Base-by-base conservation (phyloP, 2,113 vertebrate species). In the Poicephalus meyeri region DNA sequence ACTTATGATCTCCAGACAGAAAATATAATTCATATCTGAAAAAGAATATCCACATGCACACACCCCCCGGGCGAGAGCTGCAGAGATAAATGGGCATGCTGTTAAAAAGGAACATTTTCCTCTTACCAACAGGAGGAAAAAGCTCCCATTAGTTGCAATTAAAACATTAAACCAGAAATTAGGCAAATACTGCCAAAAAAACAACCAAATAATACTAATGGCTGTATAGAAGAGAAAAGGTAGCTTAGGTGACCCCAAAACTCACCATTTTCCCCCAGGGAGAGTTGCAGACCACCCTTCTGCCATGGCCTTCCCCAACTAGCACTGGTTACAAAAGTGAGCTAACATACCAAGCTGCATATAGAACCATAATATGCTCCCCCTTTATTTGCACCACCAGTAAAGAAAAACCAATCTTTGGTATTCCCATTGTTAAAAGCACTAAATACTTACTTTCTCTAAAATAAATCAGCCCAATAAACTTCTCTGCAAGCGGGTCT, bases 1-100 rank as follows among this genome's bases (percentile, higher is more conserved):
- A 89, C 93, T 91, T 96, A 92, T 87, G 94, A 97, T 95, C 95
- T 96, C 86, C 46, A 91, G 88, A 92, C 91, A 79, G 70, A 94
- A 93, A 96, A 94, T 92, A 73, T 91, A 96, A 96, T 89, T 96
- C 91, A 25, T 46, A 96, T 93, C 94, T 93, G 86, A 74, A 69
- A 77, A 89, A 80, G 92, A 89, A 96, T 90, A 97, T 60, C 89
- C 80, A 82, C 80, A 95, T 61, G 73, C 56, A 81, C 70, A 71
- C 9, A 24, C 2, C 15, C 88, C 72, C 17, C 33, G 9, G 86
- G 96, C 91, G 37, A 91, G 84, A 91, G 80, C 86, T 92, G 70
- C 79, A 81, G 66, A 96, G 86, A 96, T 91, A 95, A 94, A 94
- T 63, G 71, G 91, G 41, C 91, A n/a, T 41, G 29, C 50, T 91